Evolutionary conservation across 2,113 vertebrate genomes (phyloP).

Genomic region (Leptocoma aspasia): DNA sequence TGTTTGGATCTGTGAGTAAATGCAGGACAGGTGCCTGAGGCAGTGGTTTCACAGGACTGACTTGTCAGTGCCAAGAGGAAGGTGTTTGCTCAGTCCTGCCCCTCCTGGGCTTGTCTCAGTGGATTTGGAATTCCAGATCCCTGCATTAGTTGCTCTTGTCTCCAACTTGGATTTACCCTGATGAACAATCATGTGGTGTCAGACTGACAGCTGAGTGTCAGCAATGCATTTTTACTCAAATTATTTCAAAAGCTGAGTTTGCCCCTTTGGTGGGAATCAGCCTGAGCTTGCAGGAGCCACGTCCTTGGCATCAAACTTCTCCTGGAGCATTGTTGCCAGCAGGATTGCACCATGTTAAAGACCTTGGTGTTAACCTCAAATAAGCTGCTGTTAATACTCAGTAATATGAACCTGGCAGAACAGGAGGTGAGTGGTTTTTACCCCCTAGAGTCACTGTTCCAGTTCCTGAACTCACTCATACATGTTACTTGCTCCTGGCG

Average conservation of each 20-base stretch:
- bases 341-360: background rate
- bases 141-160: background rate
- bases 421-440: background rate
- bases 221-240: background rate
- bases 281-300: background rate
- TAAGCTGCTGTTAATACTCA: conserved; percentile 31
- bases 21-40: background rate
- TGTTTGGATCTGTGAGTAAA: background rate
- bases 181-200: rapidly evolving
- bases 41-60: background rate
- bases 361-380: conserved; percentile 35
- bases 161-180: background rate
- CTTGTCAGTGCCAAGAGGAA: background rate
- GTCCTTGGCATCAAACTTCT: background rate
- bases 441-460: background rate
- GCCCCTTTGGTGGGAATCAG: background rate
- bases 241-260: background rate
- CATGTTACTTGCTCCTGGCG: background rate
- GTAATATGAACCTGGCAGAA: background rate
- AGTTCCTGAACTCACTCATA: background rate
- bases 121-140: background rate
- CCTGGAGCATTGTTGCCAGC: background rate
- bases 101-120: background rate
- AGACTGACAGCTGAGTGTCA: background rate
- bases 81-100: background rate